Evolutionary conservation across 2,888 invertebrate genomes (phyloP), one percentile per base, ranked within the genome.

Genomic region (Aphelenchoides bicaudatus): DNA sequence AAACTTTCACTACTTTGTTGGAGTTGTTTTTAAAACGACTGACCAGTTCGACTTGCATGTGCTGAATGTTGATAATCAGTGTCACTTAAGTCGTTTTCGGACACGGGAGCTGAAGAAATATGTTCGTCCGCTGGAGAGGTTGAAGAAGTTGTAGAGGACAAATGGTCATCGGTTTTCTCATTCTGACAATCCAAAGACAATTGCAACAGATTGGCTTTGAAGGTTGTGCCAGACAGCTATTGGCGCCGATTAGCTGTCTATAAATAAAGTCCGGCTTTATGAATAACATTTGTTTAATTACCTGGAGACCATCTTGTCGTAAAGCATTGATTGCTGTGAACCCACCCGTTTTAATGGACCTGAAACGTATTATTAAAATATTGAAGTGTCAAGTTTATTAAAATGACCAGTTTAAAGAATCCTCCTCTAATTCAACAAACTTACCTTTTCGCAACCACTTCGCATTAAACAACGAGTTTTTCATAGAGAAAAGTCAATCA

Each of bases 141-240:
- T 8, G 55, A 55, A 8, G 52, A 25, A 13, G 37, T 51, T n/a
- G 52, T 46, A 3, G 55, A 55, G 49, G 53, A 19, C 13, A 25
- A 25, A 10, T 51, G 52, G n/a, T 38, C 52, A 25, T 51, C 52
- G 16, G 31, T 38, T 4, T 51, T 51, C 19, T 34, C 52, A 16
- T 21, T 51, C 16, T 21, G 31, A n/a, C 47, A 4, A 13, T 52
- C 53, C 51, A 63, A 34, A 10, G 63, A 46, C 48, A 77, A 59
- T 52, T 69, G 69, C 16, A 76, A 57, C n/a, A 76, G 63, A 39
- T 69, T 74, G 21, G 72, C 66, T 8, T 61, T 77, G 77, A 39
- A 77, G 68, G 53, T 77, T 76, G 58, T 77, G 77, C 77, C 77
- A 77, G 31, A 70, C 67, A n/a, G 77, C 73, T 34, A 77, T 77